Percentiles rank a stretch among this genome's conserved stretches.
Conservation (phyloP, 2,797 vertebrate species). For the Spinus olivaceus region DNA sequence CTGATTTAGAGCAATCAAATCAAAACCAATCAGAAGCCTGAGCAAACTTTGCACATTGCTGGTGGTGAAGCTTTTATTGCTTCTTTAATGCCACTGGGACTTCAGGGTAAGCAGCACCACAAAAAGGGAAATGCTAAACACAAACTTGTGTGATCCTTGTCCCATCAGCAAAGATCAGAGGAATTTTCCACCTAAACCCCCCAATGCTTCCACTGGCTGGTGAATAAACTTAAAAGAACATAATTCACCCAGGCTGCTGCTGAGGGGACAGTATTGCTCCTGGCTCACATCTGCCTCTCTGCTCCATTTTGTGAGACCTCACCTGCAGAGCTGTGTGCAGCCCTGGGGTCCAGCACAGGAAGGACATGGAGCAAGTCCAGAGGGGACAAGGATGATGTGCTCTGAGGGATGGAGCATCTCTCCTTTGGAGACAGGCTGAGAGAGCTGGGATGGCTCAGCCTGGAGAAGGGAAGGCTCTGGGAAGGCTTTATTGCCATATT, state of each 20-base stretch:
- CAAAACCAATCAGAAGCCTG: neutral
- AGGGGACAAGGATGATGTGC: neutral
- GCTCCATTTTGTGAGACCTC: neutral
- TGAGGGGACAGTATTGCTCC: neutral
- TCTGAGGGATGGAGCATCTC: neutral
- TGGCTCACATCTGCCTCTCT: neutral
- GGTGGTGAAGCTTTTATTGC: neutral
- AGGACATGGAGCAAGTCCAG: neutral
- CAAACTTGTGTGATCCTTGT: neutral
- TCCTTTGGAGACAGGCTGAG: neutral
- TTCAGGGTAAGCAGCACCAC: neutral
- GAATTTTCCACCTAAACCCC: neutral
- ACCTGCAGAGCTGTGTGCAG: neutral
- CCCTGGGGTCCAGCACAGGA: neutral
- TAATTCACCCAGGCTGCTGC: neutral
- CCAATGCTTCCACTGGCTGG: accelerated
- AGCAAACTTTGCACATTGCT: neutral
- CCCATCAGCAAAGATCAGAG: neutral
- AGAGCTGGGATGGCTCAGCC: neutral
- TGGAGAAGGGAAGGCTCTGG: neutral
- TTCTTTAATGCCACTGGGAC: neutral
- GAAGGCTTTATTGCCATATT: neutral
- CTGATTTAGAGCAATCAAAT: neutral
- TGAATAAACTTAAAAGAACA: neutral
- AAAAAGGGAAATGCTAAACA: neutral